These are phyloP conservation scores for Petrocephalus sullivani DNA, from an alignment of 2,797 vertebrate genomes.

Conservation along the genomic window DNA sequence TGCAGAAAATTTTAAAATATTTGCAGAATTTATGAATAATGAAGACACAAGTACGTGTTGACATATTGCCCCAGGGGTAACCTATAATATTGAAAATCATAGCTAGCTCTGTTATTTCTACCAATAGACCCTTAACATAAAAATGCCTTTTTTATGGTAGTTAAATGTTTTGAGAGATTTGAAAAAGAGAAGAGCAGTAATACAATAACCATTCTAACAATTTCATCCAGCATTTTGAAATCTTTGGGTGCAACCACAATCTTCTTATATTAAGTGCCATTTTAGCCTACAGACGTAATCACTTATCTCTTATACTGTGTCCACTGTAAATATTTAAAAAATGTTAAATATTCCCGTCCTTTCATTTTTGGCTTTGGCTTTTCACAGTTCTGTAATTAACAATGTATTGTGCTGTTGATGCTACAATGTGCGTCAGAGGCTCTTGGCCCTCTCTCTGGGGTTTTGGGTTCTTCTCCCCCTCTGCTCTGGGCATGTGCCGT, in stretches of 20 bases:
- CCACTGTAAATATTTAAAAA: neutral
- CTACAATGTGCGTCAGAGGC: neutral
- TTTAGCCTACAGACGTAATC: neutral
- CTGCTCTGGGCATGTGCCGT: neutral
- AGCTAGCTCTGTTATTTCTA: neutral
- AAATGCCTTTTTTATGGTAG: neutral
- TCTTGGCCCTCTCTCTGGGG: neutral
- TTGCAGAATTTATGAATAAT: neutral
- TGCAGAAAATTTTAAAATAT: neutral
- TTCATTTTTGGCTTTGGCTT: neutral
- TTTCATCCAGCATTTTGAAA: neutral
- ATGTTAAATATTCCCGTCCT: neutral
- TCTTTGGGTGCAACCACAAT: neutral
- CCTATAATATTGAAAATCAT: neutral
- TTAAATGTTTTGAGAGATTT: neutral
- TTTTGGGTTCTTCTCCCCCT: neutral
- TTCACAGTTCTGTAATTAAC: neutral
- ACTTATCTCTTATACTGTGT: neutral
- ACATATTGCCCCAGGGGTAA: neutral
- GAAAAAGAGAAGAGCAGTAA: neutral
- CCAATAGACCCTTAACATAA: neutral
- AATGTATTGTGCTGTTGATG: neutral
- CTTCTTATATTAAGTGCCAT: neutral
- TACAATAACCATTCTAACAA: neutral
- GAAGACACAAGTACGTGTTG: neutral